Base-by-base conservation (phyloP, 2,888 invertebrate genomes). In the Plebejus argus region DNA sequence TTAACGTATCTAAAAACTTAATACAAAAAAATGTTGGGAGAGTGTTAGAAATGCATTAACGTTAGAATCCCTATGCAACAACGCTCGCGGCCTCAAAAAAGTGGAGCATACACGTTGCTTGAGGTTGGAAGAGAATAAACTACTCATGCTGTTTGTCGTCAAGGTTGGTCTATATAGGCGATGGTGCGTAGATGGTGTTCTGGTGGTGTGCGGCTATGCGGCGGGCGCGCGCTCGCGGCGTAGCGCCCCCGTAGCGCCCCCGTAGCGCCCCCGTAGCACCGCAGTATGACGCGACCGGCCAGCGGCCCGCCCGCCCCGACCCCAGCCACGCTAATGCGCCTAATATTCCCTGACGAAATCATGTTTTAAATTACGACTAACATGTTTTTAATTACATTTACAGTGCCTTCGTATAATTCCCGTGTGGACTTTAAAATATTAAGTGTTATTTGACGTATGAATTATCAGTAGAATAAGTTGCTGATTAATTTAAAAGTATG, bases 271-370 rank as follows among this genome's bases (percentile, higher is more conserved):
- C 79, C 66, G 66, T 66, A 84, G 80, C 89, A 85, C 92, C 91
- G 93, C 93, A 92, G 92, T 92, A 88, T 90, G 91, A 90, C 91
- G 91, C 89, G 89, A 88, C 88, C 86, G 85, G 87, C 89, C 88
- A 86, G 83, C 83, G 88, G 89, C 89, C 87, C 87, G 88, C 88
- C 88, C 89, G 88, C 86, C 80, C 82, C 79, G 81, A 80, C 78
- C 76, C 70, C 78, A 77, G 78, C 79, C 80, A 78, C 79, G 77
- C 79, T 78, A 79, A 81, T 81, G 81, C 81, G 81, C 79, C 81
- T 78, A 79, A 79, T 77, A 56, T 81, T 79, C 78, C 71, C 78
- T 81, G 79, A 79, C 78, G 78, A 80, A 79, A 80, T 79, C 76
- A 81, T 79, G 82, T 78, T 78, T 79, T 80, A 72, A 78, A 81